A percentile compares a stretch with the other conserved stretches of the same genome.
phyloP scores from a whole-genome alignment of 2,888 invertebrate genomes.

The Nomada fucata region DNA sequence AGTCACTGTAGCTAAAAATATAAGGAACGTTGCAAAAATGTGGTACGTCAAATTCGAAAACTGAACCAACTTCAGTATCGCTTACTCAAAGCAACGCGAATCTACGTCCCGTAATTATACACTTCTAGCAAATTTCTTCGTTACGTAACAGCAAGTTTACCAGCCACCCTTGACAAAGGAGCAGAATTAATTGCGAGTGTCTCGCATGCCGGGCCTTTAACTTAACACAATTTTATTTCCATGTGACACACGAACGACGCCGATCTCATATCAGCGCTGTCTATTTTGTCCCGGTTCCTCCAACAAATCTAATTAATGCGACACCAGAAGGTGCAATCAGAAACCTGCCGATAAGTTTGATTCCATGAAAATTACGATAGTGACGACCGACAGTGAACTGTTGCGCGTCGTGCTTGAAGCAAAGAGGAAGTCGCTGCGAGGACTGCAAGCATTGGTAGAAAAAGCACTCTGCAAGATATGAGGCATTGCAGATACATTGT shows the following conservation, averaged over 20 bases:
- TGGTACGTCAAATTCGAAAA: background rate
- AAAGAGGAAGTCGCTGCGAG: conserved; percentile 16
- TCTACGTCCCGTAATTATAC: background rate
- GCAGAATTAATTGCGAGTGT: conserved; percentile 2
- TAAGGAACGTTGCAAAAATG: background rate
- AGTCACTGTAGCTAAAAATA: no score
- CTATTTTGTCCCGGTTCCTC: conserved; percentile 2
- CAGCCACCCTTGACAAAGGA: background rate
- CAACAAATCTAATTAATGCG: conserved; percentile 50
- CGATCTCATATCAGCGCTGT: background rate
- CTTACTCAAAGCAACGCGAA: no score
- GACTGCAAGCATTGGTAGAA: conserved; percentile 8
- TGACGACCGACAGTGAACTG: background rate
- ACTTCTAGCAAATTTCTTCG: background rate
- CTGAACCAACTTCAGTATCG: background rate
- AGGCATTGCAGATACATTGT: background rate
- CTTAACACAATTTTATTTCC: background rate
- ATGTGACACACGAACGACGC: background rate
- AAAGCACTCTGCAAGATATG: conserved; percentile 16
- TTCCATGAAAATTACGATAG: no score
- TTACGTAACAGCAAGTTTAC: background rate
- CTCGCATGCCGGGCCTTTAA: background rate
- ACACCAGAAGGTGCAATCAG: conserved; percentile 31
- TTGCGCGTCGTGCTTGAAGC: conserved; percentile 3
- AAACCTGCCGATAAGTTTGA: conserved; percentile 41